Evolutionary conservation across 2,888 invertebrate genomes (phyloP), one percentile per base, ranked within the genome.

Genomic region (Drosophila kambysellisi): DNA sequence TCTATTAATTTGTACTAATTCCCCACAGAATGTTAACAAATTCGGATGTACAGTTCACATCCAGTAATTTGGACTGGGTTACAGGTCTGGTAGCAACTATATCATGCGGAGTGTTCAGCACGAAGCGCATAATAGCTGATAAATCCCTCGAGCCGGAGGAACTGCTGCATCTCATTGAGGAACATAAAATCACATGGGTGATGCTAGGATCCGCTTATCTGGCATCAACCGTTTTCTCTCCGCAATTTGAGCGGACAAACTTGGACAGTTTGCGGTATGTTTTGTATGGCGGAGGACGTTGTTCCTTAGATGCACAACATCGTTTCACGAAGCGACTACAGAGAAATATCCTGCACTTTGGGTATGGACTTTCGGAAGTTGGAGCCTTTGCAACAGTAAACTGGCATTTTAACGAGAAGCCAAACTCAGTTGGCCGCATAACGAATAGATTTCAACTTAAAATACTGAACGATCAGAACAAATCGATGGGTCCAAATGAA

Each of bases 301-400:
- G 83, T 3, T 46, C 67, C 0, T 5, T 73, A 25, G 39, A 62
- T 6, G 60, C 66, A 4, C 60, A 59, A 11, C 17, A 57, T 17
- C 63, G 68, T 39, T 30, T 83, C 20, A 46, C 72, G 0, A 25
- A 59, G 12, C 65, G 70, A 15, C 41, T 86, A 0, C 62, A 62
- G 4, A 64, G 70, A 35, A 75, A 74, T 48, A 48, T 32, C 3
- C 11, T 88, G 20, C 20, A 51, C n/a, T 68, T 66, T 33, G 20
- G n/a, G 1, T 89, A 88, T 48, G 83, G 81, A n/a, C 57, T 81
- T 50, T 81, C 77, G 3, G 88, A 89, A 72, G n/a, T 77, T 2
- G 72, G 76, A n/a, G 57, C 66, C 12, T 33, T 20, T 53, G 75
- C 35, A 7, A n/a, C 43, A 25, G 25, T 70, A 7, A 52, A 72